These are phyloP conservation scores for Hozukius guyotensis DNA, from an alignment of 2,797 vertebrate species.

Conservation along the genomic window DNA sequence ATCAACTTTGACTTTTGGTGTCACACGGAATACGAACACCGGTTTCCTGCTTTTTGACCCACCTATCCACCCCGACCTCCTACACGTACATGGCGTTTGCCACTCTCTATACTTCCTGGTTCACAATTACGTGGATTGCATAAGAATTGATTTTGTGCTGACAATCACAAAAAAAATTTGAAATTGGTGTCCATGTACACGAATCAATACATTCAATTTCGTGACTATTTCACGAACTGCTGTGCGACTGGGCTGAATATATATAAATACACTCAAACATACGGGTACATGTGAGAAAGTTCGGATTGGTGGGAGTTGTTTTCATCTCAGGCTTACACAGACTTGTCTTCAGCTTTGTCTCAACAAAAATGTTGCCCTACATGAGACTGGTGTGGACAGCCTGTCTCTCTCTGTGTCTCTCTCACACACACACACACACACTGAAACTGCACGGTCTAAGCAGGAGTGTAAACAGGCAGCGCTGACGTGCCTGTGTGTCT, in stretches of 20 bases:
- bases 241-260: neutral
- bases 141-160: no score
- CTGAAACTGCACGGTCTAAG: conserved; percentile 13
- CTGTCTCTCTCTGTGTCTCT: neutral
- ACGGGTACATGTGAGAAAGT: neutral
- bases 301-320: neutral
- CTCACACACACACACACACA: neutral
- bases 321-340: neutral
- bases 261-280: neutral
- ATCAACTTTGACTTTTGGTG: no score
- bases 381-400: conserved; percentile 32
- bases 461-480: conserved; percentile 69
- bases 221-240: no score
- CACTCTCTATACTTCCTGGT: no score
- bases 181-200: no score
- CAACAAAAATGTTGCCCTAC: neutral
- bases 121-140: no score
- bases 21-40: no score
- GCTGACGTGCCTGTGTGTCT: conserved; percentile 59
- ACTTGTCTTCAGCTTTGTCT: neutral
- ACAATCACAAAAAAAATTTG: no score
- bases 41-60: no score
- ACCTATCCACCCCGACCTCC: no score
- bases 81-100: no score
- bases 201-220: no score